Conservation (phyloP, 2,888 invertebrate genomes). For the Lepidocyrtoides sp. region DNA sequence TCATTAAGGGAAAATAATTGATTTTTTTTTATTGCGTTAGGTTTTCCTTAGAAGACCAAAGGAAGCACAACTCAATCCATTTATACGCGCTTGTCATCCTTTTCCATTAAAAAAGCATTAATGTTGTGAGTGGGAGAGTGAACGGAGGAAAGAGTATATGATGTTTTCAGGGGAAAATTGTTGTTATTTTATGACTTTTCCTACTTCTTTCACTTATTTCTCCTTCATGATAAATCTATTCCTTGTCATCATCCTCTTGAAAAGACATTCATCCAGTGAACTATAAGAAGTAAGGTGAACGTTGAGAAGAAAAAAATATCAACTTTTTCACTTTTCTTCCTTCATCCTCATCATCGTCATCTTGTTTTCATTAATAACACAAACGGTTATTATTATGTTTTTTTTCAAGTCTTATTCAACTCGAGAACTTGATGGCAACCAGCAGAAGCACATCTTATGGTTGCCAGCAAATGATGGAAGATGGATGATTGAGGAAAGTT, state of each 20-base stretch:
- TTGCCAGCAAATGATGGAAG: not conserved
- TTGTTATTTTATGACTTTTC: conserved; percentile 38
- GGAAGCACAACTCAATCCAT: not conserved
- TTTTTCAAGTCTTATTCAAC: not conserved
- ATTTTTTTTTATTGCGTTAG: conserved; percentile 26
- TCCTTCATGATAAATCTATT: not conserved
- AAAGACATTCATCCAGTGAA: not conserved
- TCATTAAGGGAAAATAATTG: conserved; percentile 72
- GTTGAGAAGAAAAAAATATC: not conserved
- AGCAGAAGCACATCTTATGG: not conserved
- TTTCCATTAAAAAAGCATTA: not conserved
- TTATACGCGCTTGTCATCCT: not conserved
- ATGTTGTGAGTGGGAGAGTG: not conserved
- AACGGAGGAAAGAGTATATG: not conserved
- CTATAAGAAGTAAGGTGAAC: not conserved
- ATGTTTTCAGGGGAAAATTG: not conserved
- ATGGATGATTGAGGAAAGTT: conserved; percentile 2
- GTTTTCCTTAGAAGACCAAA: not conserved
- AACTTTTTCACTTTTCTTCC: conserved; percentile 2
- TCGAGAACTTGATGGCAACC: not conserved
- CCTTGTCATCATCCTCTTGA: not conserved
- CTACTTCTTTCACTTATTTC: not conserved
- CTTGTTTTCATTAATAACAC: conserved; percentile 41
- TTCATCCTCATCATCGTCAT: not conserved
- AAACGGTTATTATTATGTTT: not conserved